Conservation (phyloP, 2,113 vertebrate species). For the Antechinus flavipes region DNA sequence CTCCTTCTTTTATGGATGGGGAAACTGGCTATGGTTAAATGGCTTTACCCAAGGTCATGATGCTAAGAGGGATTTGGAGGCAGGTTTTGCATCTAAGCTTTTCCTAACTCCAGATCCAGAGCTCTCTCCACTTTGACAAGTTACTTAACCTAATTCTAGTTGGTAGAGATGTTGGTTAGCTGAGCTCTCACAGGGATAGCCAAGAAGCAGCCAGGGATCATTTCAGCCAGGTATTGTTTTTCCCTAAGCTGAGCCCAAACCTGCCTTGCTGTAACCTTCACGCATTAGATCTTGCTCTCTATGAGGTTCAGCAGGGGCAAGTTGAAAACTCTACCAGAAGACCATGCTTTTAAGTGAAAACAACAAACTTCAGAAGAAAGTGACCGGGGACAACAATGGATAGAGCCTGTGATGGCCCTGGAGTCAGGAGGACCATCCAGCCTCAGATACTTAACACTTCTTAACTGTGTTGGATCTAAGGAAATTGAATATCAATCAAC, state of each 20-base stretch:
- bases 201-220: background rate
- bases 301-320: background rate
- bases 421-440: too few species aligned
- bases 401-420: too few species aligned
- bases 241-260: background rate
- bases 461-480: too few species aligned
- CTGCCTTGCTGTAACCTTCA: background rate
- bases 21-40: background rate
- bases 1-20: background rate
- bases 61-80: background rate
- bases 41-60: background rate
- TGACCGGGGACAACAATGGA: too few species aligned
- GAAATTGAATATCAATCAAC: too few species aligned
- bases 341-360: background rate
- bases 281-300: background rate
- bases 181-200: background rate
- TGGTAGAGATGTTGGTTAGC: background rate
- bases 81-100: background rate
- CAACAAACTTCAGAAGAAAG: background rate
- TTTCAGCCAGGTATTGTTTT: background rate
- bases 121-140: background rate
- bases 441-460: too few species aligned
- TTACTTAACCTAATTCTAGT: background rate
- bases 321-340: background rate
- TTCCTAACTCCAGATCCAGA: background rate